These are phyloP conservation scores for Bombyx mori DNA, from an alignment of 1,140 invertebrate species.

Conservation along the genomic window DNA sequence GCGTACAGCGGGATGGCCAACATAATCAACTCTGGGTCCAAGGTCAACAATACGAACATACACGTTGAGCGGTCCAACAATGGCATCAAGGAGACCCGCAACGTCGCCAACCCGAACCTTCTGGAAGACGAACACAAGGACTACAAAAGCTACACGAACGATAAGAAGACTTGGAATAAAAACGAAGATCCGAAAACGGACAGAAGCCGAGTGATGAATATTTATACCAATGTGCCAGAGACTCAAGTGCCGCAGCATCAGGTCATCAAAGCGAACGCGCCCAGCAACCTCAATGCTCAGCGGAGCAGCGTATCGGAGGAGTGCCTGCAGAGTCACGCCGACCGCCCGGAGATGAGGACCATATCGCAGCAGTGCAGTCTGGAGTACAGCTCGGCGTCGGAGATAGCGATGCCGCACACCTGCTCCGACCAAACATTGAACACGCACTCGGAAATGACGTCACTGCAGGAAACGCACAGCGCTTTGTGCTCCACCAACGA, in stretches of 20 bases:
- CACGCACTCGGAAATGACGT: conserved; percentile 66
- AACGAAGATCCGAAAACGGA: conserved; percentile 55
- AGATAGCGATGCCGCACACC: conserved; percentile 64
- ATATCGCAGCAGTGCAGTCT: conserved; percentile 69
- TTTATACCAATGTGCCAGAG: conserved; percentile 81
- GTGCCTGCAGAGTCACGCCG: conserved; percentile 54
- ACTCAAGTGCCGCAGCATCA: conserved; percentile 76
- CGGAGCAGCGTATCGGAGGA: conserved; percentile 59
- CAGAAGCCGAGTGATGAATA: conserved; percentile 77
- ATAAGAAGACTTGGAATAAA: conserved; percentile 49
- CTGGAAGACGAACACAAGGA: conserved; percentile 72
- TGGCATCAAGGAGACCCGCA: conserved; percentile 63
- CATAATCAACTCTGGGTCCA: conserved; percentile 78
- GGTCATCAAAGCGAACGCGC: conserved; percentile 58
- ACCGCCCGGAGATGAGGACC: conserved; percentile 64
- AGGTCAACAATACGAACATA: conserved; percentile 85
- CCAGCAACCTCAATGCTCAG: conserved; percentile 47
- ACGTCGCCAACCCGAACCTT: conserved; percentile 73
- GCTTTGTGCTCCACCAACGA: conserved; percentile 67
- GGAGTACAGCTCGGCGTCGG: conserved; percentile 62
- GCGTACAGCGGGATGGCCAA: conserved; percentile 74
- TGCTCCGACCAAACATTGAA: conserved; percentile 66
- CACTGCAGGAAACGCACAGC: conserved; percentile 65
- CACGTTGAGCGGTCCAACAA: conserved; percentile 76
- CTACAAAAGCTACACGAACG: conserved; percentile 64